Base-by-base conservation (phyloP, 2,797 vertebrate species). In the Rhinichthys osculus region DNA sequence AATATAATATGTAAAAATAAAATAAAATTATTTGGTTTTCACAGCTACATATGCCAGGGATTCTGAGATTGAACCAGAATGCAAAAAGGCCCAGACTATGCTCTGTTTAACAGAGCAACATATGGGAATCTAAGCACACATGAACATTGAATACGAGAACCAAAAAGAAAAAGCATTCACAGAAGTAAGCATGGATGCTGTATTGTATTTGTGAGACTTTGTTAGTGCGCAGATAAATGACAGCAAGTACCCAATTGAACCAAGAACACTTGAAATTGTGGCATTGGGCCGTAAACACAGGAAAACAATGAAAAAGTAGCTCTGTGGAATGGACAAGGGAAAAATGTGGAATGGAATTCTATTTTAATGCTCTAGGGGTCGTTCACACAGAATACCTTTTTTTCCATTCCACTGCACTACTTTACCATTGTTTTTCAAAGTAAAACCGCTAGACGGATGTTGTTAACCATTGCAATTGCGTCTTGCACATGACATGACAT, bases 21-120 rank as follows among this genome's bases (percentile, higher is more conserved):
- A 85, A 82, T 17, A 40, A 57, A 86, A 74, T 78, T 81, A 88
- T 87, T 88, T 90, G 87, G 87, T 87, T 86, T 79, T 40, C 82
- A 85, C 77, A 83, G 86, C 81, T 90, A 90, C 81, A 79, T 86
- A 88, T 23, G 76, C 80, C 52, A 78, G 44, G 80, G 87, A 81
- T 79, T 80, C 42, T 79, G 35, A 83, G 84, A 86, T 30, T 69
- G 57, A 85, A 69, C 71, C 62, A 42, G 73, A 69, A 66, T 88
- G 85, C 54, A 21, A 40, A 81, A 78, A 74, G 83, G 40, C 64
- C 84, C 85, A 54, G 42, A 71, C 73, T 62, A 42, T 30, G 19
- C 78, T 73, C 87, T 50, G 78, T 80, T 80, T 85, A 80, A 85
- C 84, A 85, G 84, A 85, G 84, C 42, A 81, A 85, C 59, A 54